These are phyloP conservation scores for Alosa alosa DNA, from an alignment of 2,113 vertebrate genomes.

Conservation along the genomic window DNA sequence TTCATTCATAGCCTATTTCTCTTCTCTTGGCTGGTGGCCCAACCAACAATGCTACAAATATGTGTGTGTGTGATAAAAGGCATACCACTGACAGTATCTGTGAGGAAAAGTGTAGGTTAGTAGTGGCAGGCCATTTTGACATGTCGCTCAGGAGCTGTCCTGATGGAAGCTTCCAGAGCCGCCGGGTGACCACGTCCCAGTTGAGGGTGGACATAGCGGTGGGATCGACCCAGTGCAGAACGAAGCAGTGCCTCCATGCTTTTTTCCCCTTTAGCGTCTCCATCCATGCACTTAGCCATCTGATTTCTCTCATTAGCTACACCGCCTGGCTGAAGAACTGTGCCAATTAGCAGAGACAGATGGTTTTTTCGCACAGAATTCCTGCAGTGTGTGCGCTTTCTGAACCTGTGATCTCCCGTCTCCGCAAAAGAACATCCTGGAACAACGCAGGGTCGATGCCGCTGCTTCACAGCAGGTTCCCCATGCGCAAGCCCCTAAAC, in stretches of 20 bases:
- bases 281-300: slow-evolving; percentile 8
- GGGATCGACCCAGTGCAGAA: neutral
- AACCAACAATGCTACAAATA: neutral
- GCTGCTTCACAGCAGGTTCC: neutral
- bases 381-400: neutral
- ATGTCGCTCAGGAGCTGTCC: neutral
- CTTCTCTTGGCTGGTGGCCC: neutral
- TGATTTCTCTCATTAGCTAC: neutral
- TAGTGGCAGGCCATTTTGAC: neutral
- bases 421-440: neutral
- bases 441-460: neutral
- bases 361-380: neutral
- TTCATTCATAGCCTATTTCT: slow-evolving; percentile 37
- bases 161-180: neutral
- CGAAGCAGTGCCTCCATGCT: neutral
- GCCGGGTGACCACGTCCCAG: neutral
- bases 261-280: neutral
- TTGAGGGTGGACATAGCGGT: neutral
- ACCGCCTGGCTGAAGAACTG: slow-evolving; percentile 13
- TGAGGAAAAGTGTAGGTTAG: neutral
- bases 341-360: slow-evolving; percentile 8
- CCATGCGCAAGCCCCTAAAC: neutral
- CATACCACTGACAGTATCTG: neutral
- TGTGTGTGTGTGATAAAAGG: neutral
- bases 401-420: neutral